phyloP scores from a whole-genome alignment of 2,797 vertebrate species.

The Phylloscopus collybita region DNA sequence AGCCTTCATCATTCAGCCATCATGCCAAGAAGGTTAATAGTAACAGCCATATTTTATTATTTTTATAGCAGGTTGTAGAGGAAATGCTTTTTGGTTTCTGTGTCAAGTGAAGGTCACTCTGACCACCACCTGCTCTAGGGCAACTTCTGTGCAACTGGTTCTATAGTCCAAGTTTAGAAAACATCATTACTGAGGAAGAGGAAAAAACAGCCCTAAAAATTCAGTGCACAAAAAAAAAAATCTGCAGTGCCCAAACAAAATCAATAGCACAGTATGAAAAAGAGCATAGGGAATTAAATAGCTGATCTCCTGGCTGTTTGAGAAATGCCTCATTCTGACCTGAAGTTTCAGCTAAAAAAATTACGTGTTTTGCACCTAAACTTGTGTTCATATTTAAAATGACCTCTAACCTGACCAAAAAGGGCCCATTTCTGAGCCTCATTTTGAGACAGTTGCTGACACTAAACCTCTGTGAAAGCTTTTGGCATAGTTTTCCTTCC shows the following conservation, averaged over 20 bases:
- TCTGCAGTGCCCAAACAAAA: conserved; percentile 23
- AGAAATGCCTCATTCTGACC: not conserved
- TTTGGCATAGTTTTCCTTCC: not conserved
- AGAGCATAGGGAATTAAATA: not conserved
- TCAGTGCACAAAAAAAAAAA: conserved; percentile 30
- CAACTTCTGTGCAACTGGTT: not conserved
- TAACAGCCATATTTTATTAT: conserved; percentile 34
- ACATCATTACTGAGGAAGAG: not conserved
- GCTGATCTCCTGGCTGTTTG: not conserved
- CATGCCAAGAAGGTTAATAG: conserved; percentile 7
- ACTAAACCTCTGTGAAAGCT: not conserved
- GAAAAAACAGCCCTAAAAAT: not conserved
- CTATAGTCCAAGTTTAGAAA: not conserved
- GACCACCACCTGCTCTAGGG: not conserved
- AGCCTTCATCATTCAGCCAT: not conserved
- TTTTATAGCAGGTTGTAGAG: conserved; percentile 49
- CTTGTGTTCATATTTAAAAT: not conserved
- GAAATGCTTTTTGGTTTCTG: conserved; percentile 48
- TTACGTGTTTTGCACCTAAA: not conserved
- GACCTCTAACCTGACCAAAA: not conserved
- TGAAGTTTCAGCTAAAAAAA: not conserved
- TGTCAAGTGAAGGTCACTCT: conserved; percentile 48
- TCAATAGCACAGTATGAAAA: conserved; percentile 31
- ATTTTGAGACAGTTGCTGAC: not conserved
- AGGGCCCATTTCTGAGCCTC: not conserved